These are phyloP conservation scores for Diorhabda carinulata DNA, from an alignment of 1,140 invertebrate species.

Conservation along the genomic window DNA sequence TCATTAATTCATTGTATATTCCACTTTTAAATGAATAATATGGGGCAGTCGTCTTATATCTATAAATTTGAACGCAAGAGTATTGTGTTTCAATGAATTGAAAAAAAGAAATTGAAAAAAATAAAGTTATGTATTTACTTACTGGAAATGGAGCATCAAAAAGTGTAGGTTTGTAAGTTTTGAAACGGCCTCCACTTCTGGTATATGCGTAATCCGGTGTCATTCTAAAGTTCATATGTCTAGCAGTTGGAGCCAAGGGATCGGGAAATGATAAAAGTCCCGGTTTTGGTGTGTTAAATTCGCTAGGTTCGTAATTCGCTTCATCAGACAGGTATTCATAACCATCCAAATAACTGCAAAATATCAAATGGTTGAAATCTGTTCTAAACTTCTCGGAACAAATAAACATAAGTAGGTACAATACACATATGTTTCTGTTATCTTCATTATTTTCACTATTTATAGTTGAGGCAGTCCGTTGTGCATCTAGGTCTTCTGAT, in stretches of 20 bases:
- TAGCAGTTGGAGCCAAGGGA: slow-evolving; percentile 42
- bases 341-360: neutral
- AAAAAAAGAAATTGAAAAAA: neutral
- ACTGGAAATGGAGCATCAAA: slow-evolving; percentile 39
- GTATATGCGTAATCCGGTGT: slow-evolving; percentile 32
- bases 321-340: neutral
- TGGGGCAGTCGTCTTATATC: no score
- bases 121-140: slow-evolving; percentile 23
- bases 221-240: slow-evolving; percentile 30
- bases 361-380: neutral
- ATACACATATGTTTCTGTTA: no score
- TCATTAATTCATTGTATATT: no score
- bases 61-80: no score
- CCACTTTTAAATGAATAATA: no score
- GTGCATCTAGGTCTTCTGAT: no score
- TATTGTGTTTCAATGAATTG: no score
- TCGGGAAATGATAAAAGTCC: slow-evolving; percentile 47
- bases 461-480: no score
- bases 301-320: neutral
- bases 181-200: slow-evolving; percentile 21
- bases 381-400: no score
- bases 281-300: slow-evolving; percentile 14
- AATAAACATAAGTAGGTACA: no score
- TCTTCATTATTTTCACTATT: no score
- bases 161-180: slow-evolving; percentile 32